Conservation (phyloP, 2,113 vertebrate genomes). For the Poeciliopsis retropinna region DNA sequence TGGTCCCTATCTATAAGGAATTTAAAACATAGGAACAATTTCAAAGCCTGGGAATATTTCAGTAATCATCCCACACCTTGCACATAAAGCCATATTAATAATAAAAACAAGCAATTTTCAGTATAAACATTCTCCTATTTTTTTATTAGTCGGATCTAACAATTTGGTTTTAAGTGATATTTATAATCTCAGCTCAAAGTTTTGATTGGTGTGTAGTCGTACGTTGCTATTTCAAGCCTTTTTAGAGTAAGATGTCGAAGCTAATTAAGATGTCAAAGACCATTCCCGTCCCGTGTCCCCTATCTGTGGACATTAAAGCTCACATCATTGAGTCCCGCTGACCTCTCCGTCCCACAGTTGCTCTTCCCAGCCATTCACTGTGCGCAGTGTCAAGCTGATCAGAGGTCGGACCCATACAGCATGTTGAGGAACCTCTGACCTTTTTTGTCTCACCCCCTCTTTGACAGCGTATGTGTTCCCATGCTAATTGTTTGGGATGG, state of each 20-base stretch:
- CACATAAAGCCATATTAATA: neutral
- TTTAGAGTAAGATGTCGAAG: slow-evolving; percentile 70
- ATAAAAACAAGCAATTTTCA: neutral
- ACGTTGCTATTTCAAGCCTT: slow-evolving; percentile 33
- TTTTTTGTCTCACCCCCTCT: slow-evolving; percentile 68
- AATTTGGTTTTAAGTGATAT: neutral
- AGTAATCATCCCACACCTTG: neutral
- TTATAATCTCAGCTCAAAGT: slow-evolving; percentile 4
- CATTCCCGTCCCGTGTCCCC: slow-evolving; percentile 67
- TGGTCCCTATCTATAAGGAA: neutral
- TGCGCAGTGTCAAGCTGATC: slow-evolving; percentile 75
- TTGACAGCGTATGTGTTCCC: slow-evolving; percentile 76
- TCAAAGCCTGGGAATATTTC: neutral
- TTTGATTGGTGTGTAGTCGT: neutral
- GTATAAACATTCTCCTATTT: neutral
- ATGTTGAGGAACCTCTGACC: slow-evolving; percentile 76
- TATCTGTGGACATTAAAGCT: slow-evolving; percentile 82
- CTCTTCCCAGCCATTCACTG: slow-evolving; percentile 73
- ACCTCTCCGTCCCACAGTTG: slow-evolving; percentile 74
- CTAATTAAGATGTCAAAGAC: slow-evolving; percentile 83
- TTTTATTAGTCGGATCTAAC: neutral
- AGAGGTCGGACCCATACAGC: slow-evolving; percentile 69
- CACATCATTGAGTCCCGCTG: slow-evolving; percentile 79
- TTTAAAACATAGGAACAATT: neutral
- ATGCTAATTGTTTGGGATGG: slow-evolving; percentile 74